Conservation (phyloP, 2,888 invertebrate genomes). For the Balanococcus diminutus region DNA sequence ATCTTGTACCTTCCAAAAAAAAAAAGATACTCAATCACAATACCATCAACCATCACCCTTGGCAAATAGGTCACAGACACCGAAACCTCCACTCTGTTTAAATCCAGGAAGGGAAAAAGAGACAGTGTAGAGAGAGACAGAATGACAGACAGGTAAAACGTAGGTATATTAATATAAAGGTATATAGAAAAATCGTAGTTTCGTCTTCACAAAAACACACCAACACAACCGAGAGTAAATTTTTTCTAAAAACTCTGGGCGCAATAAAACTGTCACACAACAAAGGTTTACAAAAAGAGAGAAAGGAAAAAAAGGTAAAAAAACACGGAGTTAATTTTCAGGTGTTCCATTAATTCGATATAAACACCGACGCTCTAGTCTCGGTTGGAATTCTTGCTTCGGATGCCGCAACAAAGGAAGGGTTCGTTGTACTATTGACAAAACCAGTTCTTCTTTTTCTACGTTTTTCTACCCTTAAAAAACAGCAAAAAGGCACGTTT, state of each 20-base stretch:
- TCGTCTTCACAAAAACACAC: background rate
- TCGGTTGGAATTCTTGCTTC: background rate
- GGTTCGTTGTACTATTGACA: background rate
- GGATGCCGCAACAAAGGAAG: background rate
- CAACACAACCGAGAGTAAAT: background rate
- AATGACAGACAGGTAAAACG: background rate
- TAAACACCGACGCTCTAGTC: background rate
- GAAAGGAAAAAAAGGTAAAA: background rate
- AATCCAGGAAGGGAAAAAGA: no score
- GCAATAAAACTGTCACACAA: constrained; percentile 1
- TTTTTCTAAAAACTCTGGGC: background rate
- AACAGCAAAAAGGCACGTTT: background rate
- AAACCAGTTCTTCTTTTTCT: background rate
- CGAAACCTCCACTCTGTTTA: background rate
- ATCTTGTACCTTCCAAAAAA: no score
- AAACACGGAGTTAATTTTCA: constrained; percentile 11
- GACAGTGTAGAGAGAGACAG: no score
- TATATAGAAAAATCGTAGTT: no score
- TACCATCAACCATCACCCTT: background rate
- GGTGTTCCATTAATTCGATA: background rate
- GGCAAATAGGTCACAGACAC: background rate
- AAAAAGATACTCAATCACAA: background rate
- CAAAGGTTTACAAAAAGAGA: background rate
- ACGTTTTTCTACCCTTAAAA: background rate
- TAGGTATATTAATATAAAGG: background rate